Base-by-base conservation (phyloP, 2,888 invertebrate species). In the Sphecodes monilicornis region DNA sequence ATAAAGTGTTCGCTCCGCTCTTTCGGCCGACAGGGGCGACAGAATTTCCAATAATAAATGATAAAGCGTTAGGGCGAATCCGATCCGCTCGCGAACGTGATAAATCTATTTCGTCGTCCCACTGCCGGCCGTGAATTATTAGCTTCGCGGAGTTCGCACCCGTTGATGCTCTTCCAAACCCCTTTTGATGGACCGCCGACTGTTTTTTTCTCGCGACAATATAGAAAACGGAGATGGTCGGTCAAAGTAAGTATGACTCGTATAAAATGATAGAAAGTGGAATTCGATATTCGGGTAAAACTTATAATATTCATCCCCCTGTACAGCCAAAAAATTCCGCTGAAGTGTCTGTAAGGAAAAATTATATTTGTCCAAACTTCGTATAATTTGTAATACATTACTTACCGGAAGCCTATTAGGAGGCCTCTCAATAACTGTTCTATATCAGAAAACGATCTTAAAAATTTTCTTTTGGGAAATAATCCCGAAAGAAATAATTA, bases 11-110 rank as follows among this genome's bases (percentile, higher is more conserved):
- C 50, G 50, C 50, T 50, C n/a, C 22, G 36, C 54, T 46, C 76
- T 69, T 68, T 73, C 72, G 64, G 68, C 73, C 50, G 76, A 73
- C 72, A 73, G 57, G 41, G 71, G 69, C 54, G 83, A 84, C 78
- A 83, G 84, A 78, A 60, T 78, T 75, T 82, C 84, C 83, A 84
- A 84, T 84, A 84, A 84, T 83, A 82, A 84, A 84, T 84, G 84
- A 84, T 82, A 84, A 84, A 84, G 78, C 71, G 66, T 29, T n/a
- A n/a, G n/a, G 68, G 36, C 26, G 77, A 77, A 75, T 82, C 72
- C 69, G 83, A 82, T 71, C 71, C 74, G 74, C n/a, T 22, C 36
- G 57, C 64, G 76, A 54, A 57, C 74, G 83, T 78, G 84, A 83
- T 83, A 78, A 78, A 84, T 84, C 83, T 75, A 78, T 83, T 83